Evolutionary conservation across 2,888 invertebrate genomes (phyloP), one percentile per base, ranked within the genome.

Genomic region (Drosophila infuscata): DNA sequence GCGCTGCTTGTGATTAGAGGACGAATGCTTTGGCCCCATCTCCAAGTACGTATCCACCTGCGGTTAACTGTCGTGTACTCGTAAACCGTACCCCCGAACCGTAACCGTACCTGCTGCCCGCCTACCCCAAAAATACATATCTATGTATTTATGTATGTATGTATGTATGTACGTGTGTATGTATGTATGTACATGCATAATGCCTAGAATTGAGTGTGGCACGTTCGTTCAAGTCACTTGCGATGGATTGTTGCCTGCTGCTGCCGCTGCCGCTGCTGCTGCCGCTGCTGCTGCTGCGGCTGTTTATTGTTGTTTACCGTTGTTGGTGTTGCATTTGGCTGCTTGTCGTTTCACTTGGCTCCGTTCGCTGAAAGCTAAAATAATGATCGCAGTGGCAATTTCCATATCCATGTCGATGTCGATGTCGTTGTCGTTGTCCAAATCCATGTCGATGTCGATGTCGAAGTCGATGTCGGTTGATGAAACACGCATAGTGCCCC

Each of bases 1-100:
- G 65, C 77, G 76, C 74, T 79, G 77, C 70, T 82, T 83, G 70
- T 80, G 86, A 88, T 88, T 86, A 88, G 85, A 84, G 88, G 83
- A 83, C 83, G 88, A 88, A 72, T 71, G 71, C 38, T 36, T 63
- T 54, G 41, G 63, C 48, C 57, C 70, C 70, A 49, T 61, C 70
- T 43, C 49, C 48, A 68, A 49, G 53, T 54, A 41, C 63, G 63
- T 70, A 56, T 70, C 64, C 41, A 77, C 52, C 74, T 70, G 79
- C 74, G 70, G 79, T 52, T 79, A 63, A 70, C 64, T 69, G 63
- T 70, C 71, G 63, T 70, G 56, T 61, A 61, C 70, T 69, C 33
- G 30, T 36, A 61, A 32, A 25, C 52, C 56, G 29, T 41, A 35
- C 57, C 64, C 41, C 48, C 67, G 35, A 63, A 41, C 65, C 65